Base-by-base conservation (phyloP, 1,140 invertebrate genomes). In the Saxidomus purpurata region DNA sequence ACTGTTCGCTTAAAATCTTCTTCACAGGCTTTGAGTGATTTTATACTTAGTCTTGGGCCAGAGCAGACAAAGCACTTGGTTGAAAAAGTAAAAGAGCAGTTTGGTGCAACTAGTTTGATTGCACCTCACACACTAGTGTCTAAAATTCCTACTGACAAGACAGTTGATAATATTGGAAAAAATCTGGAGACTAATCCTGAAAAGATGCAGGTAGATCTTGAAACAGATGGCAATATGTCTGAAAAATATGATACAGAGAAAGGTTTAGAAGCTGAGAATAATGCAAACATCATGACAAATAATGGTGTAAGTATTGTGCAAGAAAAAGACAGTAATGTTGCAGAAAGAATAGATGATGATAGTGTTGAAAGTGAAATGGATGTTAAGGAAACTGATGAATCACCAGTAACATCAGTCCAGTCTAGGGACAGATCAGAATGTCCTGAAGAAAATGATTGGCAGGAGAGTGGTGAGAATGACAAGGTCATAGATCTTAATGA, bases 41-140 rank as follows among this genome's bases (percentile, higher is more conserved):
- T 79, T 22, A 49, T 79, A 52, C 8, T 79, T 2, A 55, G n/a
- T 79, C 28, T 77, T 15, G 40, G 40, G 17, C 43, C 74, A 31
- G 76, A 52, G 1, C 47, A 79, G 22, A 34, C 49, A 8, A 49
- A 79, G 55, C 49, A 79, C 11, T 52, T 79, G 25, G 47, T 79
- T 19, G 49, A 34, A 49, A 55, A 79, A 55, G 31, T 79, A 25
- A 55, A 22, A 4, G 4, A 79, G 22, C 43, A n/a, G 17, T 55
- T 31, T 59, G n/a, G 49, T 36, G 31, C 36, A 8, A 25, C 28
- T 63, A 25, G 9, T n/a, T n/a, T 15, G 6, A 28, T 28, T 28
- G 59, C n/a, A 1, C n/a, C 59, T 28, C 1, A 8, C 9, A 28
- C 9, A n/a, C n/a, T 8, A 28, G 59, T n/a, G 28, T 19, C 25